Evolutionary conservation across 35 echinoderm and acorn worm species (phyloP), one percentile per base, ranked within the genome.

Genomic region (Heliocidaris erythrogramma): DNA sequence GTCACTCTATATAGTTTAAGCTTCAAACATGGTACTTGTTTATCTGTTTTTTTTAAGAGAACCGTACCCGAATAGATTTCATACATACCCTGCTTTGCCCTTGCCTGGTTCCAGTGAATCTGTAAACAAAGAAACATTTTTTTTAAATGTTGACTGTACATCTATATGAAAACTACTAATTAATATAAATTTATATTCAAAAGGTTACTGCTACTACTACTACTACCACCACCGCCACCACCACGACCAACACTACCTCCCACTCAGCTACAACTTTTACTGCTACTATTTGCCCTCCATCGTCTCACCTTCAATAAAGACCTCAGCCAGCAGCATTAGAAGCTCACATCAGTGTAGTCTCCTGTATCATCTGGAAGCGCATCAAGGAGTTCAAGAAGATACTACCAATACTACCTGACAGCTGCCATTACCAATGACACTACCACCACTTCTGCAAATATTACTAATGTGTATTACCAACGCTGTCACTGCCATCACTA

Each of bases 231-330:
- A 71, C 4, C 35, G 3, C 2, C 14, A 71, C 24, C 7, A 71
- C 61, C 5, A 24, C 17, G 17, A 71, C 24, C 6, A 42, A 42
- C 35, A 42, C 35, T 42, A 42, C 35, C 35, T 42, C 35, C 2
- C 24, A 56, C 2, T 56, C 52, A 13, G 11, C 52, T 56, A 56
- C 52, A 56, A 56, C 14, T 10, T 12, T 56, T 9, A 56, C 52
- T 56, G 2, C 52, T 14, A 2, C 7, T 56, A 2, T 56, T 56
- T 56, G 11, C 52, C 52, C 52, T 71, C 12, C 61, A 27, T 16
- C 16, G 27, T 71, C 96, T 90, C 60, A 98, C 95, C 96, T 85
- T 97, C 95, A 27, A 97, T 96, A 78, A 93, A 96, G 4, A 98
- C 48, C 60, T 97, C 92, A 49, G 95, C 94, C 95, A 13, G 31